Base-by-base conservation (phyloP, 2,113 vertebrate species). In the Piprites chloris region DNA sequence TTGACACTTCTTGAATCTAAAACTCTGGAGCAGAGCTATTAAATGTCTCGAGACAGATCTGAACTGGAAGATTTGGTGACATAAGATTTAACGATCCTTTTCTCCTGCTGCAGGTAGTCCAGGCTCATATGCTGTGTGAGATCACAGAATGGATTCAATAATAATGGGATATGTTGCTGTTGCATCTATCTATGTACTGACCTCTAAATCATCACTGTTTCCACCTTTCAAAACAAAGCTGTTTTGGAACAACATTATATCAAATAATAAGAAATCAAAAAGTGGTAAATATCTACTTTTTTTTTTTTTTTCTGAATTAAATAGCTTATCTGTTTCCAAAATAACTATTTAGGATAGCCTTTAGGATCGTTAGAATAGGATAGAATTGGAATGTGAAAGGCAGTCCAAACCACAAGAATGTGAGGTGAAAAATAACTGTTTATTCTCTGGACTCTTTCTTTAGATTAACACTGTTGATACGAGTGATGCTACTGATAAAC, bases 1-100 rank as follows among this genome's bases (percentile, higher is more conserved):
- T 84, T 94, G 95, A 90, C 93, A 65, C 84, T 93, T 95, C 33
- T 78, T 73, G 41, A 67, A 76, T 84, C 32, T 62, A 95, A 56
- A 92, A 84, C n/a, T 80, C 59, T 46, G 33, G 32, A 89, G 69
- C 44, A 90, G 52, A 86, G 39, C 77, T 87, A 26, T 44, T 65
- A 68, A 92, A 87, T 78, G 46, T 33, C 68, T 75, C 61, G 41
- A 5, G 2, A 92, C 39, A 68, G 32, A 67, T 90, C 35, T 73
- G 68, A 94, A 87, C 61, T 84, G 58, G 68, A 88, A 90, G 49
- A 85, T 30, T 63, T 26, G 37, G 30, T 89, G 61, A 68, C 50
- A 63, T 33, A 78, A 89, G 55, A 72, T 67, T 80, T 84, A 86
- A 65, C 35, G 52, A 84, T 63, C 41, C 9, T 84, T 27, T 88